A percentile compares a stretch with the other conserved stretches of the same genome.
Evolutionary conservation across 2,113 vertebrate genomes (phyloP).

Genomic region (Melanotaenia duboulayi): DNA sequence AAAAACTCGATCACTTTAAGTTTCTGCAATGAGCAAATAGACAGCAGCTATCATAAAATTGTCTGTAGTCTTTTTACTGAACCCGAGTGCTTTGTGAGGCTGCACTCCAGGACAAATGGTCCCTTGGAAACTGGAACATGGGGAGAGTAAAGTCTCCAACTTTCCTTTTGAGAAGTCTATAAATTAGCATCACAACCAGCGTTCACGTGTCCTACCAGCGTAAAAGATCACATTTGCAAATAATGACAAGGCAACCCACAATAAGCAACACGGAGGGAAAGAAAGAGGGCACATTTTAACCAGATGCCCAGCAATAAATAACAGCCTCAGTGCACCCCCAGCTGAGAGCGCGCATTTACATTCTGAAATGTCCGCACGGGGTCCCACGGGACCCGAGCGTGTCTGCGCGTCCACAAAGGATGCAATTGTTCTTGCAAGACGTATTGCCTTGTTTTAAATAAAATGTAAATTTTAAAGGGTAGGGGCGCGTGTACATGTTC

Average conservation of each 20-base stretch:
- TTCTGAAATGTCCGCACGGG: slow-evolving; percentile 55
- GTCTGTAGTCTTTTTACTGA: slow-evolving; percentile 42
- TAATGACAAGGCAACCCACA: slow-evolving; percentile 76
- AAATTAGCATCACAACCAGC: slow-evolving; percentile 79
- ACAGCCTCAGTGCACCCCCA: slow-evolving; percentile 44
- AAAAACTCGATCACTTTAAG: too few relatives aligned
- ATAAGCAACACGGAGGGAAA: slow-evolving; percentile 74
- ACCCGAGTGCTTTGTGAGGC: slow-evolving; percentile 35
- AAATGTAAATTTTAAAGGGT: slow-evolving; percentile 67
- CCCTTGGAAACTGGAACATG: slow-evolving; percentile 26
- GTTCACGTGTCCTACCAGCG: slow-evolving; percentile 72
- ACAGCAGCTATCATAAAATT: slow-evolving; percentile 37
- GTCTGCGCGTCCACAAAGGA: slow-evolving; percentile 45
- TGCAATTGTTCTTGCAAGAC: slow-evolving; percentile 42
- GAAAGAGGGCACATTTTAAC: slow-evolving; percentile 81
- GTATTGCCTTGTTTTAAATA: slow-evolving; percentile 49
- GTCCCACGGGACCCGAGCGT: slow-evolving; percentile 49
- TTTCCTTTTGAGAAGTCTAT: slow-evolving; percentile 72
- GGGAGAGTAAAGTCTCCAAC: slow-evolving; percentile 30
- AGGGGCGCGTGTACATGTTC: slow-evolving; percentile 36
- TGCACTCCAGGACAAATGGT: slow-evolving; percentile 34
- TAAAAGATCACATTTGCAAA: slow-evolving; percentile 76
- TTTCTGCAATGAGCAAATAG: slow-evolving; percentile 21
- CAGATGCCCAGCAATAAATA: slow-evolving; percentile 82
- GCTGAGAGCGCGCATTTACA: slow-evolving; percentile 69